phyloP scores from a whole-genome alignment of 53 echinoderm and acorn worm genomes.

The Henricia sp. region DNA sequence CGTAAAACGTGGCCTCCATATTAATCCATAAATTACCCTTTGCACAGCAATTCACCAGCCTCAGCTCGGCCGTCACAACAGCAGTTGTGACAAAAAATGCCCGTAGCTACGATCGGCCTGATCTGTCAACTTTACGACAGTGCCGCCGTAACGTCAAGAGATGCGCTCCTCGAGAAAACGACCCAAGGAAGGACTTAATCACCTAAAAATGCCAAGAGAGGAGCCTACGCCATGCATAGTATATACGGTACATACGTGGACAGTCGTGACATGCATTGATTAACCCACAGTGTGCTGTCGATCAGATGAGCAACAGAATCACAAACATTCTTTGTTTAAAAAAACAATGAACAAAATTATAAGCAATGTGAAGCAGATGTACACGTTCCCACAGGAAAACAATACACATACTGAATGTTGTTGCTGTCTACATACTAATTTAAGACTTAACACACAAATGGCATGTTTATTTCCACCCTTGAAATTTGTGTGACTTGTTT shows the following conservation, averaged over 20 bases:
- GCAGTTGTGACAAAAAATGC: not conserved
- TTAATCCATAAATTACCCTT: constrained; percentile 44
- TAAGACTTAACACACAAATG: no score
- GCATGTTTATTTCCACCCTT: no score
- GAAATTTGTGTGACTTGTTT: no score
- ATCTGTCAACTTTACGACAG: constrained; percentile 16
- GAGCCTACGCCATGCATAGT: not conserved
- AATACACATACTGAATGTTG: no score
- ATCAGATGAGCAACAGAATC: no score
- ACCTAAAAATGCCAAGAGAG: constrained; percentile 24
- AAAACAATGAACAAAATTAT: no score
- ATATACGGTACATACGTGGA: not conserved
- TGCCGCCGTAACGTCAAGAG: not conserved
- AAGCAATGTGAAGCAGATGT: no score
- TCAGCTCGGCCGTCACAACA: not conserved
- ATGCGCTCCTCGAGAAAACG: not conserved
- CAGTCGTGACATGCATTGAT: not conserved
- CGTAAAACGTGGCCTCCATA: constrained; percentile 2
- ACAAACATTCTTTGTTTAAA: no score
- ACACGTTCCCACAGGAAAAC: no score
- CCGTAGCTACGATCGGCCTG: not conserved
- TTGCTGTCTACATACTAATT: no score
- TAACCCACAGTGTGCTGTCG: no score
- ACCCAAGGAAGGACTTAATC: constrained; percentile 1
- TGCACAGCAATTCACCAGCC: not conserved